These are phyloP conservation scores for Sinodicranocentrus sp. DNA, from an alignment of 2,888 invertebrate genomes.

Conservation along the genomic window DNA sequence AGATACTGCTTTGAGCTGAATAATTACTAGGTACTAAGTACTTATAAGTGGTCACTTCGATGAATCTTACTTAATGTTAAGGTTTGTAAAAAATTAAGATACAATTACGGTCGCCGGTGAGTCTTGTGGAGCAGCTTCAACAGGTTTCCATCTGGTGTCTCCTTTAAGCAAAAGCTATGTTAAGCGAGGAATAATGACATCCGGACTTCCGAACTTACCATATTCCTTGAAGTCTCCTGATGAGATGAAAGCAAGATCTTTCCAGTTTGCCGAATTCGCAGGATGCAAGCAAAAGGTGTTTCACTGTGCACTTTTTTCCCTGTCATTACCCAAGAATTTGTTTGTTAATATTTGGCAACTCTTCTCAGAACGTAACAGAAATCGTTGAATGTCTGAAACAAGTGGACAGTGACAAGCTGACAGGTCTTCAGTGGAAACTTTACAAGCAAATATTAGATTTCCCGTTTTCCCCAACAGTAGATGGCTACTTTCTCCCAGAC, in stretches of 20 bases:
- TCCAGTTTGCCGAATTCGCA: slow-evolving; percentile 40
- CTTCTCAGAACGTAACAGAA: slow-evolving; percentile 32
- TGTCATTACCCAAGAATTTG: no score
- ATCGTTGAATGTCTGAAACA: slow-evolving; percentile 60
- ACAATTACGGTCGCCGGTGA: slow-evolving; percentile 70
- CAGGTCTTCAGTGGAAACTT: slow-evolving; percentile 42
- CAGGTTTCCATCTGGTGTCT: slow-evolving; percentile 62
- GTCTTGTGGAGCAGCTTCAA: slow-evolving; percentile 65
- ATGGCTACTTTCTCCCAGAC: slow-evolving; percentile 62
- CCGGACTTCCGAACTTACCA: slow-evolving; percentile 36
- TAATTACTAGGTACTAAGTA: no score
- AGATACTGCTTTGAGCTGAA: no score
- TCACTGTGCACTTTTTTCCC: no score
- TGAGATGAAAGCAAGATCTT: slow-evolving; percentile 23
- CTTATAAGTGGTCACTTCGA: no score
- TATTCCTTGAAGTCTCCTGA: slow-evolving; percentile 38
- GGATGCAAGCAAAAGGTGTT: slow-evolving; percentile 55
- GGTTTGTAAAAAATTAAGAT: no score
- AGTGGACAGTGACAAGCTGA: slow-evolving; percentile 41
- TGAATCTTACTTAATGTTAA: no score
- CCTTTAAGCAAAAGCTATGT: slow-evolving; percentile 56
- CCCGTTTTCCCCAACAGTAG: slow-evolving; percentile 59
- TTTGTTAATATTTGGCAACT: no score
- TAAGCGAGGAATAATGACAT: slow-evolving; percentile 61
- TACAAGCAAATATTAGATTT: slow-evolving; percentile 55